A percentile compares a stretch with the other conserved stretches of the same genome.
Evolutionary conservation across 2,888 invertebrate species (phyloP).

Genomic region (Mamestra brassicae): DNA sequence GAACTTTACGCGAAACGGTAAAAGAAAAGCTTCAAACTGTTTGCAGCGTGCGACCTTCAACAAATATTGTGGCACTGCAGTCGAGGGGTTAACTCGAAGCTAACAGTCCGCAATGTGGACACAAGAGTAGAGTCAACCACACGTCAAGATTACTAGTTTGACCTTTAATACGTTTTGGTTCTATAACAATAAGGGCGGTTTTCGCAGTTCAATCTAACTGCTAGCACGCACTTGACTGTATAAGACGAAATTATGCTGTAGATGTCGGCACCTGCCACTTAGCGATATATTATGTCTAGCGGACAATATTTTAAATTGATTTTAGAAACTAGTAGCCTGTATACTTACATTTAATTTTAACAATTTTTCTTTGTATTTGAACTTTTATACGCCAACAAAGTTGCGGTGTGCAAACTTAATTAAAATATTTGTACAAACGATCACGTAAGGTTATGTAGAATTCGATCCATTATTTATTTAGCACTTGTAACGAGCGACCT

Average conservation of each 20-base stretch:
- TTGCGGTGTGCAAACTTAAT: background rate
- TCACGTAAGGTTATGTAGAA: constrained; percentile 13
- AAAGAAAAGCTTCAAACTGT: constrained; percentile 59
- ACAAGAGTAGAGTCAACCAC: constrained; percentile 21
- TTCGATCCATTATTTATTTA: constrained; percentile 36
- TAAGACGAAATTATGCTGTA: constrained; percentile 49
- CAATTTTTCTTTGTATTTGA: background rate
- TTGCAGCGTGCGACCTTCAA: constrained; percentile 71
- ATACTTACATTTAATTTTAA: background rate
- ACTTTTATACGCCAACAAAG: background rate
- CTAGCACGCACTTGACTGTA: constrained; percentile 5
- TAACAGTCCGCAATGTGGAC: constrained; percentile 37
- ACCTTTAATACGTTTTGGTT: background rate
- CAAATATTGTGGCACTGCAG: constrained; percentile 70
- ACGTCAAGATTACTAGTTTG: background rate
- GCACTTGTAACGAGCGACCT: constrained; percentile 21
- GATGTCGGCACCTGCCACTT: constrained; percentile 43
- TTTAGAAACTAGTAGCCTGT: constrained; percentile 17
- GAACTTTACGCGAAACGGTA: constrained; percentile 64
- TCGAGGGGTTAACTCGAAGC: constrained; percentile 39
- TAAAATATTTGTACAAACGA: constrained; percentile 15
- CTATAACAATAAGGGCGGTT: background rate
- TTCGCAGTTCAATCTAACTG: background rate
- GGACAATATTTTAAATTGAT: constrained; percentile 37
- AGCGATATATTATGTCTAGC: constrained; percentile 39